These are phyloP conservation scores for Isotomurus palustris DNA, from an alignment of 2,888 invertebrate species.

Conservation along the genomic window DNA sequence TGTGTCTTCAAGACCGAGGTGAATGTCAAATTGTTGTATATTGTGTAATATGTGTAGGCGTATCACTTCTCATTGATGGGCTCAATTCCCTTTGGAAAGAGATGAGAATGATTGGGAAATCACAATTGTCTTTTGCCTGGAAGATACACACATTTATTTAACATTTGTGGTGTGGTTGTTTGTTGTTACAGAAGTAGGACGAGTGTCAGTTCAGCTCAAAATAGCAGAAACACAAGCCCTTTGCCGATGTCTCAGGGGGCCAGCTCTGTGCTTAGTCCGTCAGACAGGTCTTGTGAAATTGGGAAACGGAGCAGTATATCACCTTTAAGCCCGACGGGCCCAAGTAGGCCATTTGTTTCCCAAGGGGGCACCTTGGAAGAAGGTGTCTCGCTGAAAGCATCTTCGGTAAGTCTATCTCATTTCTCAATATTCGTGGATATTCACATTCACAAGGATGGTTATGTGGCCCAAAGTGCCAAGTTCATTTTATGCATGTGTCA, in stretches of 20 bases:
- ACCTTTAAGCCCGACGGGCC: constrained; percentile 14
- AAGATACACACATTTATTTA: background rate
- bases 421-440: too few species aligned
- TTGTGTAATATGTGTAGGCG: background rate
- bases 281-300: too few species aligned
- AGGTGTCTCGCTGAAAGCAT: background rate
- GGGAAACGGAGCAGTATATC: background rate
- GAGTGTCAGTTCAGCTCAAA: constrained; percentile 31
- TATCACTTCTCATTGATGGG: too few species aligned
- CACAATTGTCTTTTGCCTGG: background rate
- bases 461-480: too few species aligned
- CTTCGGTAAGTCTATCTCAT: background rate
- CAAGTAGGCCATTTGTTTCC: background rate
- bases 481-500: too few species aligned
- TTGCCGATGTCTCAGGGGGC: background rate
- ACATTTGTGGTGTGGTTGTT: constrained; percentile 6
- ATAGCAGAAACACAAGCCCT: constrained; percentile 13
- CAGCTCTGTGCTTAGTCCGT: background rate
- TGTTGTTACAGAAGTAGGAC: constrained; percentile 30
- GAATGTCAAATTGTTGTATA: constrained; percentile 32
- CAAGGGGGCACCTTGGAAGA: constrained; percentile 20
- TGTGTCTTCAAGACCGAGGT: constrained; percentile 52
- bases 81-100: background rate
- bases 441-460: too few species aligned
- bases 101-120: background rate